Base-by-base conservation (phyloP, 2,888 invertebrate genomes). In the Chironomus riparius region DNA sequence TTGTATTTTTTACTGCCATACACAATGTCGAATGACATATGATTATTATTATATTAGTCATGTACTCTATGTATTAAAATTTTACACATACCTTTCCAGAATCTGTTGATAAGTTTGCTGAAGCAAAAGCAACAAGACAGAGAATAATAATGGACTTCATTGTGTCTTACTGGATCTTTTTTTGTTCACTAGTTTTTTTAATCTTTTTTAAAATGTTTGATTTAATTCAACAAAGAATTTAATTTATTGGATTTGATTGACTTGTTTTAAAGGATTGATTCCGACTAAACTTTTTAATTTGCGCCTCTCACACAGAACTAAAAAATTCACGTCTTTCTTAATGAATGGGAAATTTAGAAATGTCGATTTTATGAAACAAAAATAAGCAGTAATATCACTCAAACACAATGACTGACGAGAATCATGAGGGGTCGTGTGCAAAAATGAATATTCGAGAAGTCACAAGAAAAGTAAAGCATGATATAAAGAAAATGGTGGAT, bases 331-430 rank as follows among this genome's bases (percentile, higher is more conserved):
- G 50, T 72, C 56, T 13, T 62, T 38, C 22, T 47, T 61, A 5
- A 7, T 18, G 38, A 62, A 72, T 12, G 18, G 6, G 72, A 72
- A 72, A 61, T 72, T 72, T 62, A 38, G 5, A 62, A 72, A 72
- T 72, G 72, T 50, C 72, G 72, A 72, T 62, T 62, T 18, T 24
- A 61, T 13, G 24, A 12, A 71, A 71, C 22, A 50, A 72, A 72
- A 72, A 72, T 47, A 72, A 62, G n/a, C n/a, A 72, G 48, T 38
- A 4, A 50, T 72, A 28, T 50, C 56, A 2, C 24, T 10, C 70
- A 7, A 6, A 24, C 47, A 70, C 47, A n/a, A 24, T 71, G 71
- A 50, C 7, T 12, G 2, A 5, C 48, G 28, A 28, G 3, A 15
- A 47, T n/a, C 3, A 18, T 28, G 22, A 21, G 22, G 72, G 47